Evolutionary conservation across 2,113 vertebrate species (phyloP).

Genomic region (Muntiacus reevesi): DNA sequence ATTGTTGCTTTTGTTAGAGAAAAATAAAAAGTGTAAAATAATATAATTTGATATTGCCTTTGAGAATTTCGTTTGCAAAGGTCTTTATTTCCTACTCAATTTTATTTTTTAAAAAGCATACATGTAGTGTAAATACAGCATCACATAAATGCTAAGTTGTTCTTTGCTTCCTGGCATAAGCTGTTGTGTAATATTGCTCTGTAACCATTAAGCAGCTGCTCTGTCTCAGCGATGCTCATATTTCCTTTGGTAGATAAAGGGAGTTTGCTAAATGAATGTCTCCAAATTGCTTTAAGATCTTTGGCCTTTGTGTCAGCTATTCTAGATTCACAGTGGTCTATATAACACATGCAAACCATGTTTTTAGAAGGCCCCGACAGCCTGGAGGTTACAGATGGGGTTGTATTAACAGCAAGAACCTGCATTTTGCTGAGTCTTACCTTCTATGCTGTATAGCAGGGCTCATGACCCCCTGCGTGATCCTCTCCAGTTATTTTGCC

Average conservation of each 20-base stretch:
- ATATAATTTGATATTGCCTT: slow-evolving; percentile 73
- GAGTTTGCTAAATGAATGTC: slow-evolving; percentile 25
- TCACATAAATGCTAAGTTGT: slow-evolving; percentile 41
- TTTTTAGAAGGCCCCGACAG: background rate
- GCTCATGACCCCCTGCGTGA: background rate
- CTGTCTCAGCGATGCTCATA: slow-evolving; percentile 29
- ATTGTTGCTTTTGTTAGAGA: slow-evolving; percentile 69
- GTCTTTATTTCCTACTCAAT: slow-evolving; percentile 64
- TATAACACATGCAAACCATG: background rate
- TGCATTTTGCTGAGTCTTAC: background rate
- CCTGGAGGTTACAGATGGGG: background rate
- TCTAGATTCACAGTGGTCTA: background rate
- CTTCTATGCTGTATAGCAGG: background rate
- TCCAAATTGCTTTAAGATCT: slow-evolving; percentile 47
- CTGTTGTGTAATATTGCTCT: slow-evolving; percentile 39
- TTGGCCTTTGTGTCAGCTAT: slow-evolving; percentile 6
- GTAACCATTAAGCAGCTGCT: slow-evolving; percentile 64
- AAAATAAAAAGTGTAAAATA: slow-evolving; percentile 71
- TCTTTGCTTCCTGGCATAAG: slow-evolving; percentile 48
- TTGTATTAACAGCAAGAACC: background rate
- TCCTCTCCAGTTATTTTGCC: background rate
- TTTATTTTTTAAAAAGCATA: slow-evolving; percentile 60
- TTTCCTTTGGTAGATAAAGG: slow-evolving; percentile 47
- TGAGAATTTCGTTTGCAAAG: slow-evolving; percentile 59
- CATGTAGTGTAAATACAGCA: slow-evolving; percentile 62